Conservation (phyloP, 2,888 invertebrate genomes). For the Catocala nupta region DNA sequence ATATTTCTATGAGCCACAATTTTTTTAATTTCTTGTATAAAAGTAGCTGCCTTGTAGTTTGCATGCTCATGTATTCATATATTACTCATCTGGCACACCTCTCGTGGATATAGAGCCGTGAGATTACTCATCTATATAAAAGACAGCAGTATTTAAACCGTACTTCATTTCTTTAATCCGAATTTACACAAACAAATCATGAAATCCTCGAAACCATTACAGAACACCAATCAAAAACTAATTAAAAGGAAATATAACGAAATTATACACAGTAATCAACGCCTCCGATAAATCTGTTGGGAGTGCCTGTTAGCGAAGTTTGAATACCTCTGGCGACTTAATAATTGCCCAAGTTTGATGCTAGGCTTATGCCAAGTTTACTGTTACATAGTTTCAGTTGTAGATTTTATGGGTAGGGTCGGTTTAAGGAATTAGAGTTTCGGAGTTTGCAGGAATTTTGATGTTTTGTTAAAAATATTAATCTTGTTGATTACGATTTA, state of each 20-base stretch:
- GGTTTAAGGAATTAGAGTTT: slow-evolving; percentile 18
- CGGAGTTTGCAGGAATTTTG: slow-evolving; percentile 9
- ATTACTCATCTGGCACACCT: no score
- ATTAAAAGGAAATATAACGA: slow-evolving; percentile 33
- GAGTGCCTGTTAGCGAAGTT: slow-evolving; percentile 42
- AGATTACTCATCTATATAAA: no score
- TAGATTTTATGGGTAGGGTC: slow-evolving; percentile 17
- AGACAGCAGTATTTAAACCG: no score
- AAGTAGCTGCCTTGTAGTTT: no score
- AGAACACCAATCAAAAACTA: slow-evolving; percentile 37
- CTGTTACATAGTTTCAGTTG: slow-evolving; percentile 35
- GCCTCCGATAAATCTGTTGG: slow-evolving; percentile 43
- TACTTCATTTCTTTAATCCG: no score
- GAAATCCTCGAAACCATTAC: slow-evolving; percentile 13
- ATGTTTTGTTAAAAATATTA: slow-evolving; percentile 1
- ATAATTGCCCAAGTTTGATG: slow-evolving; percentile 53
- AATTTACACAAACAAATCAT: slow-evolving; percentile 5
- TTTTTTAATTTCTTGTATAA: no score
- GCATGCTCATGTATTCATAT: no score
- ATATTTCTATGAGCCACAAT: no score
- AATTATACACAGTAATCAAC: slow-evolving; percentile 35
- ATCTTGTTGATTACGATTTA: no score
- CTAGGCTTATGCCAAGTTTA: slow-evolving; percentile 36
- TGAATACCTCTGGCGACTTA: slow-evolving; percentile 46
- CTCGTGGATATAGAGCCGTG: no score